Percentiles rank a stretch among this genome's conserved stretches.
These are phyloP conservation scores for Conops quadrifasciatus DNA, from an alignment of 2,888 invertebrate species.

Conservation along the genomic window DNA sequence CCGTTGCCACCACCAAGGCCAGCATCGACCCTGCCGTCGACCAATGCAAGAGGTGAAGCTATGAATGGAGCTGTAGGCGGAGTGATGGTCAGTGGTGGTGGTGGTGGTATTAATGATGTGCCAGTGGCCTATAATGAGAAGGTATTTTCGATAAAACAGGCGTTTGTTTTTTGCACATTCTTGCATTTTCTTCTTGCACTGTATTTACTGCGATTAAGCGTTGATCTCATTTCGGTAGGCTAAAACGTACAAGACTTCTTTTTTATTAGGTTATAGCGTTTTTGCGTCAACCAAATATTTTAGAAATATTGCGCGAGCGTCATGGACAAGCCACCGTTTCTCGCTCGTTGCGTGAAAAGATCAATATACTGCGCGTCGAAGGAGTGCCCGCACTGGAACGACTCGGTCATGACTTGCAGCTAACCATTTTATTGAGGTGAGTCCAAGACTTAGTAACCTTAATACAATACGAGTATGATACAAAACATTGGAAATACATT, in stretches of 20 bases:
- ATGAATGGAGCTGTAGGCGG: constrained; percentile 42
- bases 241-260: not conserved
- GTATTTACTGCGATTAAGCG: too few species aligned
- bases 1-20: constrained; percentile 81
- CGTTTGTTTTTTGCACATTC: constrained; percentile 7
- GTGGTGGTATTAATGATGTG: constrained; percentile 69
- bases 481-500: too few species aligned
- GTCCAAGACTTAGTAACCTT: constrained; percentile 50
- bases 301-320: constrained; percentile 87
- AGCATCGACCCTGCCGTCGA: constrained; percentile 65
- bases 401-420: constrained; percentile 90
- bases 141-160: constrained; percentile 63
- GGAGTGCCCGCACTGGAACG: constrained; percentile 85
- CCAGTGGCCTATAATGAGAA: constrained; percentile 95
- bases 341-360: constrained; percentile 82
- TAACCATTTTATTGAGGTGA: constrained; percentile 92
- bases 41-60: constrained; percentile 38
- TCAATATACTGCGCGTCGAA: constrained; percentile 87
- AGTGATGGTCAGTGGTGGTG: constrained; percentile 45
- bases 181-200: too few species aligned
- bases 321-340: constrained; percentile 78
- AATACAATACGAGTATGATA: too few species aligned
- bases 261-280: constrained; percentile 84
- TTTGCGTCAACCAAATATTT: constrained; percentile 90
- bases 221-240: too few species aligned